phyloP scores from a whole-genome alignment of 2,113 vertebrate genomes.

The Anarhynchus alexandrinus region DNA sequence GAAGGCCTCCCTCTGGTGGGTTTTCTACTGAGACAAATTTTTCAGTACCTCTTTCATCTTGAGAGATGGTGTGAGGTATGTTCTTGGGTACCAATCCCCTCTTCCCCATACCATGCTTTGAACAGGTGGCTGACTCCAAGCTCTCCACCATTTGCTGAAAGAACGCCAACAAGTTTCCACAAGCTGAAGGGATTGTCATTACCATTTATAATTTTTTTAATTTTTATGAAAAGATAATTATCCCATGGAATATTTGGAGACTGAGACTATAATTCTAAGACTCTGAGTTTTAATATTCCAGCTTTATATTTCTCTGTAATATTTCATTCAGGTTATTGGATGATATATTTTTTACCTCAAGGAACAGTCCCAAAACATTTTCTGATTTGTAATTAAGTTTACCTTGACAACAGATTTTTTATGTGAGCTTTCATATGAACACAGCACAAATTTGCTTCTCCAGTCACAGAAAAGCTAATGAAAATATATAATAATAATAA shows the following conservation, averaged over 20 bases:
- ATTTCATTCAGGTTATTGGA: neutral
- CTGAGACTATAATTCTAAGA: neutral
- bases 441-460: neutral
- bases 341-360: neutral
- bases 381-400: slow-evolving; percentile 25
- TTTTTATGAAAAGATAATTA: neutral
- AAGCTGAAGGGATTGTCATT: neutral
- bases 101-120: neutral
- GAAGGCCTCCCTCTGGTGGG: neutral
- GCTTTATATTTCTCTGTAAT: neutral
- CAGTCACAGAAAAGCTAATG: neutral
- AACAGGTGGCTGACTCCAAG: neutral
- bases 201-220: neutral
- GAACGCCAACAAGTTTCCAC: neutral
- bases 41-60: neutral
- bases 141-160: neutral
- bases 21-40: neutral
- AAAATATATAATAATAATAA: neutral
- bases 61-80: neutral
- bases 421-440: neutral
- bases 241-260: neutral
- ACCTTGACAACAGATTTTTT: slow-evolving; percentile 5
- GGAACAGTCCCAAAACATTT: neutral
- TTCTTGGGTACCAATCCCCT: neutral
- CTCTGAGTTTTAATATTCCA: neutral